Evolutionary conservation across 64 coral and sea anemone genomes (phyloP).

Genomic region (Montipora foliosa): DNA sequence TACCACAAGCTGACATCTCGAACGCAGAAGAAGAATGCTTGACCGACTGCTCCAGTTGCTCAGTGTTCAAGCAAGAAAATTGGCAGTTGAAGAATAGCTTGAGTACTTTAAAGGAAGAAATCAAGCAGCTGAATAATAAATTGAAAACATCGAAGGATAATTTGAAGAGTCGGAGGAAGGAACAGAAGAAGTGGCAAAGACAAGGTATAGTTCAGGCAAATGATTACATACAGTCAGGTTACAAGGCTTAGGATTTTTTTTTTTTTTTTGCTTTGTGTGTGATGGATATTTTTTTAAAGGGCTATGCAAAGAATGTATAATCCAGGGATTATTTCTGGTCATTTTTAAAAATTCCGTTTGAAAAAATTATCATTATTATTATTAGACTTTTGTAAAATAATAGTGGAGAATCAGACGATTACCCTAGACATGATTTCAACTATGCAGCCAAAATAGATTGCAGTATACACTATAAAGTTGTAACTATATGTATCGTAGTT

Average conservation of each 20-base stretch:
- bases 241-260: too few relatives aligned
- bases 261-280: too few relatives aligned
- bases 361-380: not conserved
- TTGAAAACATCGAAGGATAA: conserved; percentile 7
- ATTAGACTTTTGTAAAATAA: not conserved
- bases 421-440: not conserved
- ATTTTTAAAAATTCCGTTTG: too few relatives aligned
- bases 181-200: not conserved
- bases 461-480: not conserved
- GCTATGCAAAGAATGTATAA: not conserved
- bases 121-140: conserved; percentile 8
- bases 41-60: conserved; percentile 11
- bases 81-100: conserved; percentile 6
- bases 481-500: not conserved
- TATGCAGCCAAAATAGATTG: not conserved
- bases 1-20: conserved; percentile 7
- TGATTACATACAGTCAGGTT: too few relatives aligned
- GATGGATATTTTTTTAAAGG: conserved; percentile 18
- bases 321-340: too few relatives aligned
- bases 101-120: not conserved
- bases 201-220: too few relatives aligned
- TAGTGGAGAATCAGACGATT: not conserved
- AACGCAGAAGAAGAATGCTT: not conserved
- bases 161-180: conserved; percentile 9
- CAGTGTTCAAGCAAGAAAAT: conserved; percentile 9